Percentiles rank a stretch among this genome's conserved stretches.
phyloP scores from a whole-genome alignment of 2,888 invertebrate species.

The Tuberolachnus salignus region DNA sequence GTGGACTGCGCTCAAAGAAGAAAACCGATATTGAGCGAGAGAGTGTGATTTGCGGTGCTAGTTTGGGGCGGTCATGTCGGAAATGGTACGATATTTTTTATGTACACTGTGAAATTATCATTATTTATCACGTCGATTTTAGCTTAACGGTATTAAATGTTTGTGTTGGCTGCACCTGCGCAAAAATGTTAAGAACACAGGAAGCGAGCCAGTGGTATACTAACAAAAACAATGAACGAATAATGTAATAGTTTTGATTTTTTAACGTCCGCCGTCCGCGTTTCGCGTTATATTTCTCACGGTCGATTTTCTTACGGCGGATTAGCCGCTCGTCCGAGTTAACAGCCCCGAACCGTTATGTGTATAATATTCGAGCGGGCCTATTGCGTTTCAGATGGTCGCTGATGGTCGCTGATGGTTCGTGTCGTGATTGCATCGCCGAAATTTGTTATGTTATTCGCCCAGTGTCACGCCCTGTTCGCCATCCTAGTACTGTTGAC shows the following conservation, averaged over 20 bases:
- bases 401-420: background rate
- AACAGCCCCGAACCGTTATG: slow-evolving; percentile 16
- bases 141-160: too few relatives aligned
- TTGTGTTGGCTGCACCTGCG: background rate
- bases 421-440: background rate
- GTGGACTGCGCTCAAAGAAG: too few relatives aligned
- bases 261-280: slow-evolving; percentile 30
- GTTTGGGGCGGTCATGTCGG: too few relatives aligned
- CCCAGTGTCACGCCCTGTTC: slow-evolving; percentile 37
- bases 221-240: slow-evolving; percentile 17
- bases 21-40: too few relatives aligned
- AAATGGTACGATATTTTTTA: too few relatives aligned
- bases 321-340: background rate
- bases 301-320: background rate
- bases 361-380: background rate
- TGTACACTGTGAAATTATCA: too few relatives aligned
- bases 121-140: too few relatives aligned
- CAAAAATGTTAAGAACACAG: slow-evolving; percentile 28
- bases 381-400: background rate
- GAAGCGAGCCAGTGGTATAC: background rate
- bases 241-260: slow-evolving; percentile 28
- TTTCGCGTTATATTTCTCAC: slow-evolving; percentile 28
- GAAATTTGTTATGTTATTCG: slow-evolving; percentile 42
- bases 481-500: background rate
- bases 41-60: too few relatives aligned